Percentiles rank a stretch among this genome's conserved stretches.
These are phyloP conservation scores for Fistularia tabacaria DNA, from an alignment of 2,797 vertebrate genomes.

Conservation along the genomic window DNA sequence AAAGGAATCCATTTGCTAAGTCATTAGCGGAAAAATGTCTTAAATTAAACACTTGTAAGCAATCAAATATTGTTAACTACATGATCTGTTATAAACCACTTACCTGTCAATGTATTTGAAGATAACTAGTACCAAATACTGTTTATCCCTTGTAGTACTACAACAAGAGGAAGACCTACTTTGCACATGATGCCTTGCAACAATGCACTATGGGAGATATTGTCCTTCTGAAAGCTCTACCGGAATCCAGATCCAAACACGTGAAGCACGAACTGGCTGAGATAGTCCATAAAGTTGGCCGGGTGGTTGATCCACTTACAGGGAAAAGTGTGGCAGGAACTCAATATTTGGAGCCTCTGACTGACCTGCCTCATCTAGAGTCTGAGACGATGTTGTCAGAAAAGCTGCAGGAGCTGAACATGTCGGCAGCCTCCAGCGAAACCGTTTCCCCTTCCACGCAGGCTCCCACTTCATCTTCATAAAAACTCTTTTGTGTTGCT, in stretches of 20 bases:
- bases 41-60: too few species aligned
- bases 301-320: slow-evolving; percentile 88
- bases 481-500: not conserved
- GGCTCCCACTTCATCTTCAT: slow-evolving; percentile 27
- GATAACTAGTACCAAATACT: too few species aligned
- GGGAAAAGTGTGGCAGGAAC: slow-evolving; percentile 85
- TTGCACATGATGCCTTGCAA: slow-evolving; percentile 88
- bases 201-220: slow-evolving; percentile 90
- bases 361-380: slow-evolving; percentile 58
- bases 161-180: slow-evolving; percentile 97
- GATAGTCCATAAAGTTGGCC: slow-evolving; percentile 91
- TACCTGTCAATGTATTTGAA: too few species aligned
- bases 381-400: slow-evolving; percentile 67
- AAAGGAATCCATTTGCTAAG: too few species aligned
- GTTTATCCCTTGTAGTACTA: slow-evolving; percentile 79
- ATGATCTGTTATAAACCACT: too few species aligned
- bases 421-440: slow-evolving; percentile 62
- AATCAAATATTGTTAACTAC: too few species aligned
- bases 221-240: slow-evolving; percentile 89
- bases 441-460: slow-evolving; percentile 17
- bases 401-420: slow-evolving; percentile 79
- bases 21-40: too few species aligned
- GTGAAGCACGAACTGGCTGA: slow-evolving; percentile 94
- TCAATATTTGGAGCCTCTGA: slow-evolving; percentile 79
- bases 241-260: slow-evolving; percentile 81